Base-by-base conservation (phyloP, 2,888 invertebrate genomes). In the Oxytorus armatus region DNA sequence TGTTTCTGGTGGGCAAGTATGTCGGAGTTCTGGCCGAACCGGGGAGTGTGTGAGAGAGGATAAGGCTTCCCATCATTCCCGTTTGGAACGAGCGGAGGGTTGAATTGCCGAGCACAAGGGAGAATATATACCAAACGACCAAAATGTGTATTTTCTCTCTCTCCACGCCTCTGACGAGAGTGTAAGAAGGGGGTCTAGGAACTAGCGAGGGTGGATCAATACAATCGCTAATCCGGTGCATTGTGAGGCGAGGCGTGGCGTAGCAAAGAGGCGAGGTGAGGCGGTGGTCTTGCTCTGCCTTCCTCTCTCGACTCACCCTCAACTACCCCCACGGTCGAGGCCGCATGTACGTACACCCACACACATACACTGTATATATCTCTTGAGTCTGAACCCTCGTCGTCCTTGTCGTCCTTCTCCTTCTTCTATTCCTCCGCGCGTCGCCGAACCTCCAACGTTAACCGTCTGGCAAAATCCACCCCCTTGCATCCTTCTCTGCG, bases 171-270 rank as follows among this genome's bases (percentile, higher is more conserved):
- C 8, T 44, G 23, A 23, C 25, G 36, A 61, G 36, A 33, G 79
- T 76, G 79, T 77, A 79, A 72, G 81, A 78, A 79, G 81, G 79
- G 83, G 84, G 80, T 82, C 86, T 88, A 89, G 90, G 88, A 88
- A 90, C 90, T 90, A 91, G 89, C 89, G 90, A 91, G 90, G 90
- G 90, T 89, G 91, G 91, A 91, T 91, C 91, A 91, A 91, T 91
- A 91, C 91, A 90, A 91, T 91, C 91, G 90, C 91, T 91, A 91
- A 91, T 91, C 91, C 91, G 89, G 90, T 91, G 90, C 91, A 91
- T 91, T 91, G 91, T 91, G 91, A 91, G 90, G 87, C 90, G 90
- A 91, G 91, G 90, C 91, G 90, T 91, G 90, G 91, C 90, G 90
- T 89, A 70, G 90, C 89, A 90, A 90, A 90, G 90, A 89, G 90